Evolutionary conservation across 1,140 invertebrate genomes (phyloP).

Genomic region (Stegodyphus mimosarum): DNA sequence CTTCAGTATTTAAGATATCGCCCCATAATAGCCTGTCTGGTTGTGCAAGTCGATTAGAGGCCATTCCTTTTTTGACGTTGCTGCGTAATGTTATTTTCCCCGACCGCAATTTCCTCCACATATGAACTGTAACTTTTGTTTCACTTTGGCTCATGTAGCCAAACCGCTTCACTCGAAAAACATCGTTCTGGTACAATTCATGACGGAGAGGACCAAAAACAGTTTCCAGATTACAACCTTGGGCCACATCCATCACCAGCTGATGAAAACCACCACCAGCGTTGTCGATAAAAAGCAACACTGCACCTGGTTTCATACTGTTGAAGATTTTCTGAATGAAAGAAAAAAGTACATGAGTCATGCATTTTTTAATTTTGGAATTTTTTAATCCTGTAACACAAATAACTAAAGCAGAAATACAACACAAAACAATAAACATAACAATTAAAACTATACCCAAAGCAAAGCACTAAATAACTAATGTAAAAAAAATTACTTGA

Average conservation of each 20-base stretch:
- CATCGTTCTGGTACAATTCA: neutral
- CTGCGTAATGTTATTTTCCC: too few species aligned
- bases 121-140: constrained; percentile 26
- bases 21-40: too few species aligned
- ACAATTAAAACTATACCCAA: too few species aligned
- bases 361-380: too few species aligned
- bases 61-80: too few species aligned
- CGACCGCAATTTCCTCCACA: constrained; percentile 7
- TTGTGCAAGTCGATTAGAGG: too few species aligned
- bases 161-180: constrained; percentile 12
- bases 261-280: constrained; percentile 33
- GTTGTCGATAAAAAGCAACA: constrained; percentile 41
- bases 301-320: constrained; percentile 18
- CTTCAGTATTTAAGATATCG: too few species aligned
- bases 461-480: too few species aligned
- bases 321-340: constrained; percentile 42
- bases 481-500: too few species aligned
- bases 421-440: too few species aligned
- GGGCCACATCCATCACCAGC: neutral
- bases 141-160: constrained; percentile 31
- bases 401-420: too few species aligned
- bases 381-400: too few species aligned
- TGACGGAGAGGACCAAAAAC: constrained; percentile 27
- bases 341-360: neutral
- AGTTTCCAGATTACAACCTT: neutral